A percentile compares a stretch with the other conserved stretches of the same genome.
Conservation (phyloP, 2,113 vertebrate species). For the Muntiacus muntjak region DNA sequence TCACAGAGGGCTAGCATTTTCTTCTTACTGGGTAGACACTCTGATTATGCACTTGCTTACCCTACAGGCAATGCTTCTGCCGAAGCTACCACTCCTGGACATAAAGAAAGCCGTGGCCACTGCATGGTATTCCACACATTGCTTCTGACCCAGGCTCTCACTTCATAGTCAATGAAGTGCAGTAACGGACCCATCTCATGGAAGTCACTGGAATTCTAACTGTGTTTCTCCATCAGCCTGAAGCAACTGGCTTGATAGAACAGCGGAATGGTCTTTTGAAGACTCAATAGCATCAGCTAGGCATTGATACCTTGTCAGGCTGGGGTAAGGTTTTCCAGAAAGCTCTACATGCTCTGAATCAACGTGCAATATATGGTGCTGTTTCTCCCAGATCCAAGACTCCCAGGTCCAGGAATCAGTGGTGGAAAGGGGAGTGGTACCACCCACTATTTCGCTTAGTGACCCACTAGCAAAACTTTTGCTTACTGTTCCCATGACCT, state of each 20-base stretch:
- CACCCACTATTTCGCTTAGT: neutral
- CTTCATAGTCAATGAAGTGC: too few relatives aligned
- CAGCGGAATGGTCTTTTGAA: neutral
- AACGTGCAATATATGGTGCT: too few relatives aligned
- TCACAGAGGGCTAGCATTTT: neutral
- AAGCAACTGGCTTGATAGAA: neutral
- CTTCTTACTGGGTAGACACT: neutral
- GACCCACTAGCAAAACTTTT: neutral
- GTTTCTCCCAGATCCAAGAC: neutral
- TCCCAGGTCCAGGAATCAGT: neutral
- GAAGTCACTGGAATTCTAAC: neutral
- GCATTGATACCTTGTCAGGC: too few relatives aligned
- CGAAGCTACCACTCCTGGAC: neutral
- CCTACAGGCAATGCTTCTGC: neutral
- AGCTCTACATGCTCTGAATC: neutral
- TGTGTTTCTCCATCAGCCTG: neutral
- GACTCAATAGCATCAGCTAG: neutral
- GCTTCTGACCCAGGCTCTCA: neutral
- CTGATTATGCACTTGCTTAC: neutral
- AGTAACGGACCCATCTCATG: fast-evolving
- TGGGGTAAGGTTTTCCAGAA: neutral
- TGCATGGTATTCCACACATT: too few relatives aligned
- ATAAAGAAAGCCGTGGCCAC: neutral
- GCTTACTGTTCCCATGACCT: neutral
- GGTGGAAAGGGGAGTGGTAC: neutral